Evolutionary conservation across 2,113 vertebrate species (phyloP).

Genomic region (Rutilus rutilus): DNA sequence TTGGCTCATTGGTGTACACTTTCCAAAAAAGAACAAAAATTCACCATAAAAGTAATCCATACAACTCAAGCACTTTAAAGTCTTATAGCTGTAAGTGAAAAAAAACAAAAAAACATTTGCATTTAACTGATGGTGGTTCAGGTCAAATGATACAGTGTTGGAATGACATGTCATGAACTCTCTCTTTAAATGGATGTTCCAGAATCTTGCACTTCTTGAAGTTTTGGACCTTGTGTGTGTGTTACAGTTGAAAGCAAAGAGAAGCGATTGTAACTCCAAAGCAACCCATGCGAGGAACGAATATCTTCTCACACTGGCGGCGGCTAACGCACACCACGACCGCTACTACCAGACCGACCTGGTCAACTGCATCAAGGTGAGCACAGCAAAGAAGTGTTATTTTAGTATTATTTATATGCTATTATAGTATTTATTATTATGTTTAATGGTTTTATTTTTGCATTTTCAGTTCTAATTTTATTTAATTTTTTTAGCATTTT

Average conservation of each 20-base stretch:
- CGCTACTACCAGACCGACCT: constrained; percentile 96
- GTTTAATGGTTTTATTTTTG: background rate
- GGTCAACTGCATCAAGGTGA: constrained; percentile 90
- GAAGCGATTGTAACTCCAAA: constrained; percentile 95
- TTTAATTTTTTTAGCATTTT: background rate
- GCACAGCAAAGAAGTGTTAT: background rate
- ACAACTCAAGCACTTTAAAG: too few species aligned
- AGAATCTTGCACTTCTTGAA: constrained; percentile 11
- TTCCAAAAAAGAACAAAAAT: too few species aligned
- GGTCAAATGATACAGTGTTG: background rate
- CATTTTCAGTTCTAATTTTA: background rate
- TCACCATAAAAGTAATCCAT: too few species aligned
- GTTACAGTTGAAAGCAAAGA: constrained; percentile 92
- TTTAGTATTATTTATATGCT: background rate
- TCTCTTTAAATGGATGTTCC: background rate
- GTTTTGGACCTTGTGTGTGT: constrained; percentile 30
- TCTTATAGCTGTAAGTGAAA: background rate
- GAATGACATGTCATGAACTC: background rate
- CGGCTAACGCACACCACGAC: constrained; percentile 96
- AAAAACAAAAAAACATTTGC: background rate
- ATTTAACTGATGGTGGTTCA: background rate
- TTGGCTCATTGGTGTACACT: too few species aligned
- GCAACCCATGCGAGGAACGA: constrained; percentile 96
- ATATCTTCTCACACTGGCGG: constrained; percentile 94
- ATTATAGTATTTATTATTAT: background rate